phyloP scores from a whole-genome alignment of 1,140 invertebrate species.

The Lepidurus couesii region DNA sequence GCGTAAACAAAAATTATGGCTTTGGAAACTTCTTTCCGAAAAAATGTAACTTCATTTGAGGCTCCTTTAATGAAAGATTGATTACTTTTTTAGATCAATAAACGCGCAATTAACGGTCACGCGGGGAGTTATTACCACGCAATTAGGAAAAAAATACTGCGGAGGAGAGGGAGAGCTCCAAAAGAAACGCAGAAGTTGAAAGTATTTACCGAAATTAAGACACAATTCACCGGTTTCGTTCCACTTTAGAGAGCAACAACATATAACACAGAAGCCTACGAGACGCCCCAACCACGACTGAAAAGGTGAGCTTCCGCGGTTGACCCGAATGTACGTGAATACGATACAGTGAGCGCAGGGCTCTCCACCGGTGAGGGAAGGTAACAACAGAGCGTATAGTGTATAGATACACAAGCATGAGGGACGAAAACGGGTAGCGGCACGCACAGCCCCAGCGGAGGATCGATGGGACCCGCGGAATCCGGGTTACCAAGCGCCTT shows the following conservation, averaged over 20 bases:
- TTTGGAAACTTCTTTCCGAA: no score
- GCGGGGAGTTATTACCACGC: background rate
- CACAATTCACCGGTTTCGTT: background rate
- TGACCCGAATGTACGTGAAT: background rate
- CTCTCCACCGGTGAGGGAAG: background rate
- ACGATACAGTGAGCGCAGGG: background rate
- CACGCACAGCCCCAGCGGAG: background rate
- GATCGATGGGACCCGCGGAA: slow-evolving; percentile 11
- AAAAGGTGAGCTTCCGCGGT: background rate
- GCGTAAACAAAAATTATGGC: no score
- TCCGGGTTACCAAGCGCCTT: background rate
- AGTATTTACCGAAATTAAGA: background rate
- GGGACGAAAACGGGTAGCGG: background rate
- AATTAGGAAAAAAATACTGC: background rate
- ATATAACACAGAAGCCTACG: background rate
- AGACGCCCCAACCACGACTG: background rate
- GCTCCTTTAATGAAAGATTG: background rate
- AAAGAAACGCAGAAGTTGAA: background rate
- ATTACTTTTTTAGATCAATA: background rate
- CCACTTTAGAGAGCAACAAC: background rate
- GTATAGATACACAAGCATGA: background rate
- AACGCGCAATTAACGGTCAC: background rate
- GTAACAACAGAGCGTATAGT: background rate
- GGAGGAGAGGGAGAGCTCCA: background rate
- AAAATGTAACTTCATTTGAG: no score